Evolutionary conservation across 1,140 invertebrate species (phyloP), one percentile per base, ranked within the genome.

Genomic region (Drosophila bifasciata): DNA sequence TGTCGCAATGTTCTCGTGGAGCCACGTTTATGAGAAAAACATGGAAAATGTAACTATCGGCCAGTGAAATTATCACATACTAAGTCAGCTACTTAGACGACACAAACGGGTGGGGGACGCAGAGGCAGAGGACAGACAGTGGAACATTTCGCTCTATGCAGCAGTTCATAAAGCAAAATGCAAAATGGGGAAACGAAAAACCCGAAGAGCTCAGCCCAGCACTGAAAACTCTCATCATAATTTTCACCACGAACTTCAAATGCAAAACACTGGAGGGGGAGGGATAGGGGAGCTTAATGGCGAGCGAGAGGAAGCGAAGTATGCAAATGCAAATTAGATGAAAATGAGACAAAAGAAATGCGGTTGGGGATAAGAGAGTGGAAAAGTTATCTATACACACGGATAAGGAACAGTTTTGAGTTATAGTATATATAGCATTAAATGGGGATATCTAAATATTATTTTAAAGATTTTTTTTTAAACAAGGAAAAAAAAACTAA

Each of bases 1-100:
- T 53, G 51, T 53, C 56, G 69, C 57, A 52, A 11, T 40, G 17
- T 13, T 61, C 25, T 11, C 13, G n/a, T 15, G 58, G 48, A 49
- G 19, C 49, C 59, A 41, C 64, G 32, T 55, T 68, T 64, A 73
- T 72, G 76, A 70, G 73, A 72, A 69, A 76, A 78, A 88, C 78
- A 86, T 88, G 83, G 83, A 80, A 81, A 85, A 86, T 85, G 77
- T 67, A 88, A 81, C 80, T 86, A 86, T 86, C 70, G 77, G 78
- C 69, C 56, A 79, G 75, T 56, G 17, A 75, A 88, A 88, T 88
- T 88, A 88, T 88, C 84, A 88, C 83, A 79, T 83, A 89, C 75
- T 88, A 83, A 72, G 84, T 89, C 79, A 89, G 79, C 83, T 89
- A 72, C 70, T 88, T 88, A 86, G 71, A 43, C 11, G 46, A 21